Evolutionary conservation across 2,113 vertebrate species (phyloP).

Genomic region (Leucosticte australis): DNA sequence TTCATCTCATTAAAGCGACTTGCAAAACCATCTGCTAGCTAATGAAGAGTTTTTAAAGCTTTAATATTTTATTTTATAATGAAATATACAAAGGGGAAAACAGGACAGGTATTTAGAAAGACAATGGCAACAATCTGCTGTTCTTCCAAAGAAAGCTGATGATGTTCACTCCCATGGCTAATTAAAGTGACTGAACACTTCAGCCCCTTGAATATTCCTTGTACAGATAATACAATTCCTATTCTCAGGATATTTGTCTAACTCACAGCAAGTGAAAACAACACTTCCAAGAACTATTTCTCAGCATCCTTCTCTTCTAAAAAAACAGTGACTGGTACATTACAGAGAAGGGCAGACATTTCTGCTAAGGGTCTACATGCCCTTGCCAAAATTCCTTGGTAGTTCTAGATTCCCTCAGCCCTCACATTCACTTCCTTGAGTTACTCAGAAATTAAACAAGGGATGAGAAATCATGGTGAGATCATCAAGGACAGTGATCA

Average conservation of each 20-base stretch:
- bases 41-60: slow-evolving; percentile 51
- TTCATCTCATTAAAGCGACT: slow-evolving; percentile 42
- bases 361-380: rapidly evolving
- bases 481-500: background rate
- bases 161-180: slow-evolving; percentile 9
- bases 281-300: background rate
- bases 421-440: background rate
- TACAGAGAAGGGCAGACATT: background rate
- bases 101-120: slow-evolving; percentile 26
- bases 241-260: background rate
- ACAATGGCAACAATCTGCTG: slow-evolving; percentile 7
- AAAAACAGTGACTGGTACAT: background rate
- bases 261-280: background rate
- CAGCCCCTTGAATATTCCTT: slow-evolving; percentile 6
- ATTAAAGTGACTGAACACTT: slow-evolving; percentile 35
- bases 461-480: background rate
- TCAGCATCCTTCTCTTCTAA: background rate
- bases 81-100: slow-evolving; percentile 22
- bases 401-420: background rate
- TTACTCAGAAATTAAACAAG: background rate
- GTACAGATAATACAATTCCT: slow-evolving; percentile 8
- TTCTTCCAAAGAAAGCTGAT: background rate
- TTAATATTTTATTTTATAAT: slow-evolving; percentile 48
- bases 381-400: background rate
- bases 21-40: slow-evolving; percentile 59